Evolutionary conservation across 2,888 invertebrate species (phyloP).

Genomic region (Parochlus steinenii): DNA sequence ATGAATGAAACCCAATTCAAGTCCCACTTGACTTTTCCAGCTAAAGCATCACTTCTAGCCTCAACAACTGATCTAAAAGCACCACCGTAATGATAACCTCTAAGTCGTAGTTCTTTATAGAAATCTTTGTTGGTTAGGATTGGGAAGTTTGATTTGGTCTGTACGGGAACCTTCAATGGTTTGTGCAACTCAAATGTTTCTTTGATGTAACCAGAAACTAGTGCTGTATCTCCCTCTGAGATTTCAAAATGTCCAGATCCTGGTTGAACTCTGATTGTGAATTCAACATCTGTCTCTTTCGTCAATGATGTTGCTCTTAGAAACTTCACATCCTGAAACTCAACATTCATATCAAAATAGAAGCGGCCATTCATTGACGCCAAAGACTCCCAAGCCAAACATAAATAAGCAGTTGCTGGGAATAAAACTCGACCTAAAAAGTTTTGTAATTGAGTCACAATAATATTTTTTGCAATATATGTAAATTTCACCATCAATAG

Average conservation of each 20-base stretch:
- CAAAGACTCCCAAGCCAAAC: conserved; percentile 30
- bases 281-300: conserved; percentile 36
- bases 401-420: conserved; percentile 40
- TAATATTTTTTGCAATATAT: conserved; percentile 21
- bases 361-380: conserved; percentile 43
- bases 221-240: conserved; percentile 39
- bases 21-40: conserved; percentile 52
- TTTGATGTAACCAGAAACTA: conserved; percentile 44
- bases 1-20: conserved; percentile 69
- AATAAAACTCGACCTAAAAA: conserved; percentile 40
- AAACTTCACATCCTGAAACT: conserved; percentile 72
- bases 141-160: conserved; percentile 15
- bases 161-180: conserved; percentile 19
- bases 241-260: conserved; percentile 36
- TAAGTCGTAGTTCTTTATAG: conserved; percentile 43
- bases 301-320: conserved; percentile 67
- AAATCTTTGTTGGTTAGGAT: conserved; percentile 37
- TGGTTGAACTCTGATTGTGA: conserved; percentile 37
- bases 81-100: conserved; percentile 39
- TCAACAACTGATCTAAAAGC: conserved; percentile 39
- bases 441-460: neutral
- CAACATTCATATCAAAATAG: conserved; percentile 53
- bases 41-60: conserved; percentile 38
- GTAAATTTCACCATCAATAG: conserved; percentile 55
- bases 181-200: conserved; percentile 26